These are phyloP conservation scores for Tadarida brasiliensis DNA, from an alignment of 2,797 vertebrate genomes.

Conservation along the genomic window DNA sequence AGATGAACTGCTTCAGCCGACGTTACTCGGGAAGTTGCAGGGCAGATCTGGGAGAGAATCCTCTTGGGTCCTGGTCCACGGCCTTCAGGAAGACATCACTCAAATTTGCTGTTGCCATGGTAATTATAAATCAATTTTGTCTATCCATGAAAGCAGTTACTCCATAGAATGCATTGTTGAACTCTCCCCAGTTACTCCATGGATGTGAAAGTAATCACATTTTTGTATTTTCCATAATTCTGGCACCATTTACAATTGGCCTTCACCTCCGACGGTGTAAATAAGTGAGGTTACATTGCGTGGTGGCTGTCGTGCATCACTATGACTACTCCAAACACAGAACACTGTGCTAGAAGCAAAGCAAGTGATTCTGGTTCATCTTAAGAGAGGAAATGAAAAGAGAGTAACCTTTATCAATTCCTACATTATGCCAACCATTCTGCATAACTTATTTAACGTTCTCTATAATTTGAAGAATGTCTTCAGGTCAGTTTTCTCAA, in stretches of 20 bases:
- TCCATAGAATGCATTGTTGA: slow-evolving; percentile 65
- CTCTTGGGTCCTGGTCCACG: slow-evolving; percentile 19
- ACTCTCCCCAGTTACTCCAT: slow-evolving; percentile 21
- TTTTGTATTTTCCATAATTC: slow-evolving; percentile 71
- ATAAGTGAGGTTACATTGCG: slow-evolving; percentile 13
- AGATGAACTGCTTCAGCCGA: not conserved
- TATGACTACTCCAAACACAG: slow-evolving; percentile 71
- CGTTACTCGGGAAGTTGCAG: not conserved
- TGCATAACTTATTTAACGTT: slow-evolving; percentile 25
- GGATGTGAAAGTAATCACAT: slow-evolving; percentile 59
- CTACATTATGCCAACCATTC: not conserved
- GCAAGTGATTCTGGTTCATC: slow-evolving; percentile 26
- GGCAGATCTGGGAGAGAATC: not conserved
- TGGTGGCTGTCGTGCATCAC: slow-evolving; percentile 18
- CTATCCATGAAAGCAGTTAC: slow-evolving; percentile 65
- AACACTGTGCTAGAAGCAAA: slow-evolving; percentile 29
- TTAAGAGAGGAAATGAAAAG: slow-evolving; percentile 12
- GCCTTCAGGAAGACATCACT: slow-evolving; percentile 31
- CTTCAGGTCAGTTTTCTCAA: slow-evolving; percentile 58
- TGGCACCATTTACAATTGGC: not conserved
- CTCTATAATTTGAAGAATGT: slow-evolving; percentile 42
- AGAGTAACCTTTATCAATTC: slow-evolving; percentile 24
- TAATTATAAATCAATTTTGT: slow-evolving; percentile 75
- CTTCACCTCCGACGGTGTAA: slow-evolving; percentile 67
- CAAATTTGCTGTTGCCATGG: slow-evolving; percentile 71